Base-by-base conservation (phyloP, 1,140 invertebrate genomes). In the Ephestia elutella region DNA sequence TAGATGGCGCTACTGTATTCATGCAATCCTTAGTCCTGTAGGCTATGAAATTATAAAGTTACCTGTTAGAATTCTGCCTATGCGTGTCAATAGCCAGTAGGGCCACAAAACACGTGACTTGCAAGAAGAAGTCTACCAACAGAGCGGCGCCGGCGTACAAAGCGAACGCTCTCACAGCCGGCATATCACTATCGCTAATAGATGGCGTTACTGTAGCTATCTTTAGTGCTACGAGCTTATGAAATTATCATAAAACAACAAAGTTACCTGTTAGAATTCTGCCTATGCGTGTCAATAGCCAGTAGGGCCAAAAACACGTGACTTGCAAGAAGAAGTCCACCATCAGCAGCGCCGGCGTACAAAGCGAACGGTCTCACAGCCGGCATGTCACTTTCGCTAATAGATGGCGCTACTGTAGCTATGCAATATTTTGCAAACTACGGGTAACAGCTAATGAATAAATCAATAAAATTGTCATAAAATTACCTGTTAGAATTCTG, bases 291-390 rank as follows among this genome's bases (percentile, higher is more conserved):
- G 83, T 99, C 98, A 21, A 99, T 80, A 3, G 97, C 92, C 63
- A 99, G 91, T 21, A 99, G 89, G 69, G 96, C 94, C 17, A 99
- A 80, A 99, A 99, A 86, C 96, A 97, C 0, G 98, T 98, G 66
- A 99, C 95, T 91, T 99, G 98, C 15, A 99, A 92, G 15, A 99
- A 69, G 84, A 99, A 99, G 87, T 99, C 97, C 49, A 99, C 92
- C 0, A 99, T 89, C n/a, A 9, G 98, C 98, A 89, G 98, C 93
- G 54, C 95, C 98, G 17, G 98, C 98, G 82, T 99, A 99, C 7
- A 99, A 90, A 48, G 98, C 97, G 90, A 99, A 99, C 0, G 97
- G 96, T 80, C 50, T 93, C 18, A 99, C 98, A 0, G 98, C 98
- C 7, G 98, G 98, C 98, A 99, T 99, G 77, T 96, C 94, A 7